Evolutionary conservation across 1,140 invertebrate genomes (phyloP), one percentile per base, ranked within the genome.

Genomic region (Drosophila neocordata): DNA sequence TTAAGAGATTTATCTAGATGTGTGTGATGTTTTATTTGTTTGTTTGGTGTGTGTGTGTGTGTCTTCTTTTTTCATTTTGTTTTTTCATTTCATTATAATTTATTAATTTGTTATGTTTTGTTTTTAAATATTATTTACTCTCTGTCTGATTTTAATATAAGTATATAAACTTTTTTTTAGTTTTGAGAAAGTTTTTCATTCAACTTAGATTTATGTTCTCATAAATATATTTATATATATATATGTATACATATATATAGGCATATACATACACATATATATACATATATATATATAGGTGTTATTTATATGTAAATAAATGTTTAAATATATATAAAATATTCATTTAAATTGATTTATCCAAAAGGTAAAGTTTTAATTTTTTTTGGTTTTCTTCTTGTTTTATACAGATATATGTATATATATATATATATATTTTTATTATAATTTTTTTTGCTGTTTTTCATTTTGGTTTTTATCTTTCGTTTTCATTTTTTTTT

Each of bases 1-100:
- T 87, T 79, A 87, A 87, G 82, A 87, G 82, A 87, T 87, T 87
- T 87, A 87, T 87, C 82, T 87, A 87, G 82, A 87, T 87, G 82
- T 87, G 82, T 87, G 82, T 87, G 82, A 82, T 87, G 79, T 85
- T 80, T 71, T 65, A 56, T 81, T 69, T 72, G 74, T 48, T 60
- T 71, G n/a, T n/a, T n/a, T n/a, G n/a, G n/a, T 56, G 60, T 55
- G 18, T 48, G 61, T 38, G 12, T 60, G 22, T 53, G 38, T 60
- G 41, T 48, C 41, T 48, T 20, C 15, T 18, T 18, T 44, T 37
- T 24, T 4, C 27, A 31, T 31, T 31, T 31, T 24, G 22, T 31
- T 31, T 56, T 64, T n/a, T n/a, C n/a, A n/a, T n/a, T n/a, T 64
- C 9, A 66, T 74, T 74, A 70, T 75, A 77, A 77, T 77, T 74